phyloP scores from a whole-genome alignment of 53 echinoderm and acorn worm species.

The Mesocentrotus franciscanus region DNA sequence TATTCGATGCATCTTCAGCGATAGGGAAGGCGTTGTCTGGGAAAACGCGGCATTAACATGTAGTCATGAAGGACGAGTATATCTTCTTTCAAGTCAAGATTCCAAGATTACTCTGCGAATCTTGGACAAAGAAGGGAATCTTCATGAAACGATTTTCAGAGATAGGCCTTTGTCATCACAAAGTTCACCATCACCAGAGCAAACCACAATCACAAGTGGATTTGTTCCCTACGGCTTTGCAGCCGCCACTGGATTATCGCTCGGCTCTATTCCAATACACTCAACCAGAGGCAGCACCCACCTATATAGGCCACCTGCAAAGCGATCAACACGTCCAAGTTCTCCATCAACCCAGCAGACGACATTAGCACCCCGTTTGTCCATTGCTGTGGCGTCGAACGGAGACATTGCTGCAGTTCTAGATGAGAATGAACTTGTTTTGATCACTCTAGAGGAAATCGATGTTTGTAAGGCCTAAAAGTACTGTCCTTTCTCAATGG shows the following conservation, averaged over 20 bases:
- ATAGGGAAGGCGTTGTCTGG: neutral
- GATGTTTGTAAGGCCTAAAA: neutral
- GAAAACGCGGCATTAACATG: conserved; percentile 21
- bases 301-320: too few relatives aligned
- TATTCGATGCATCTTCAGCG: neutral
- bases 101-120: neutral
- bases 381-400: conserved; percentile 1
- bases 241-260: neutral
- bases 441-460: neutral
- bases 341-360: neutral
- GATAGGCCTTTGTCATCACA: neutral
- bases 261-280: neutral
- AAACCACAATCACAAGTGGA: too few relatives aligned
- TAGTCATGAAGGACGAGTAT: neutral
- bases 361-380: neutral
- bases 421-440: neutral
- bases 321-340: too few relatives aligned
- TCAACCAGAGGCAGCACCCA: too few relatives aligned
- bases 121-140: conserved; percentile 18
- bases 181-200: neutral
- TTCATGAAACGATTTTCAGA: conserved; percentile 34
- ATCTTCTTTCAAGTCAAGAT: neutral
- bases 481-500: neutral
- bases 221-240: too few relatives aligned
- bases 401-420: neutral